Evolutionary conservation across 2,797 vertebrate genomes (phyloP), one percentile per base, ranked within the genome.

Genomic region (Aulostomus chinensis): DNA sequence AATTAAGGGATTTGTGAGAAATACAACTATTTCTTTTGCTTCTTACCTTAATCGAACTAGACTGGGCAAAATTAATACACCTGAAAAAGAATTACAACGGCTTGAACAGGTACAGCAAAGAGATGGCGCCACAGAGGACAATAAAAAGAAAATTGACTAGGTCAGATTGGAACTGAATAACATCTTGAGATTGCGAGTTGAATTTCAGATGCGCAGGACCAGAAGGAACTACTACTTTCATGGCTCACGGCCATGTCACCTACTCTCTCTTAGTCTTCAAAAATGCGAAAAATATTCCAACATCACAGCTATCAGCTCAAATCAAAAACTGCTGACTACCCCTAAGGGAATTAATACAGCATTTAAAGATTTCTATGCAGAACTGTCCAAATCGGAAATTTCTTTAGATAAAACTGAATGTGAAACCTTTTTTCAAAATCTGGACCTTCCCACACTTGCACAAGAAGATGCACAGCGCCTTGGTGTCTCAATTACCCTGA

Each of bases 191-290:
- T n/a, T n/a, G n/a, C n/a, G n/a, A n/a, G n/a, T n/a, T n/a, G n/a
- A n/a, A n/a, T n/a, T n/a, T n/a, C n/a, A n/a, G n/a, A n/a, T n/a
- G n/a, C n/a, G n/a, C n/a, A n/a, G n/a, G n/a, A n/a, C 32, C 1
- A 49, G 32, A 10, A 24, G 42, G 22, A 64, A 58, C 11, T 32
- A 45, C 8, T 24, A 43, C 10, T 37, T 37, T 5, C 21, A 38
- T 8, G 13, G 16, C 2, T 35, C 51, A 8, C 25, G 26, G 10
- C 52, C 21, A 5, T 46, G 53, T 3, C 47, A 17, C 10, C 31
- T n/a, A n/a, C 46, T n/a, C 5, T 64, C 47, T 17, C 2, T 41
- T 15, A 32, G 10, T n/a, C n/a, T n/a, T n/a, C n/a, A n/a, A n/a
- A 58, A 18, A 7, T 39, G 26, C 30, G 4, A 45, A 2, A 41